These are phyloP conservation scores for Patella vulgata DNA, from an alignment of 1,140 invertebrate species.

Conservation along the genomic window DNA sequence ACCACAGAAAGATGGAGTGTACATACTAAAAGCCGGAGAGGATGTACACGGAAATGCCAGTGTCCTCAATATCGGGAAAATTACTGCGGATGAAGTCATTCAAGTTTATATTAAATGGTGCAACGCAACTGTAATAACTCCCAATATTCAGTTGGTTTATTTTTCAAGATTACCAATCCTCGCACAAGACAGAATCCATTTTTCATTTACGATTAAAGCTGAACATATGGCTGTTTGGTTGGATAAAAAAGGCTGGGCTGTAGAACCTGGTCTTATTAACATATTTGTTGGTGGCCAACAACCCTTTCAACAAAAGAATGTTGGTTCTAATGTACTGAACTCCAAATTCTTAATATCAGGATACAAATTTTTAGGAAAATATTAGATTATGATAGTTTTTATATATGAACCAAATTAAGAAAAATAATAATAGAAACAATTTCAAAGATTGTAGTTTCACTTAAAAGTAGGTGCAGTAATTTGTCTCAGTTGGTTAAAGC, in stretches of 20 bases:
- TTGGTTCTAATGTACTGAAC: conserved; percentile 50
- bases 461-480: no score
- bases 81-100: conserved; percentile 50
- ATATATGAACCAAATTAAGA: no score
- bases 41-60: conserved; percentile 10
- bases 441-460: no score
- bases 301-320: conserved; percentile 48
- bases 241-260: conserved; percentile 46
- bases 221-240: conserved; percentile 56
- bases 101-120: conserved; percentile 56
- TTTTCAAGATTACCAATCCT: conserved; percentile 43
- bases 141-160: conserved; percentile 54
- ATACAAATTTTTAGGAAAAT: background rate
- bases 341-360: conserved; percentile 2
- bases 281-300: conserved; percentile 63
- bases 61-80: conserved; percentile 33
- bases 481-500: no score
- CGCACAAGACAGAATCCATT: conserved; percentile 8
- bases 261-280: conserved; percentile 40
- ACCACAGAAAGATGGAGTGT: no score
- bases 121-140: conserved; percentile 46
- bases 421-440: no score
- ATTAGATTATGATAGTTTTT: background rate
- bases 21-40: conserved; percentile 17
- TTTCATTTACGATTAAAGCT: conserved; percentile 34